Conservation (phyloP, 2,888 invertebrate genomes). For the Drosophila silvestris region DNA sequence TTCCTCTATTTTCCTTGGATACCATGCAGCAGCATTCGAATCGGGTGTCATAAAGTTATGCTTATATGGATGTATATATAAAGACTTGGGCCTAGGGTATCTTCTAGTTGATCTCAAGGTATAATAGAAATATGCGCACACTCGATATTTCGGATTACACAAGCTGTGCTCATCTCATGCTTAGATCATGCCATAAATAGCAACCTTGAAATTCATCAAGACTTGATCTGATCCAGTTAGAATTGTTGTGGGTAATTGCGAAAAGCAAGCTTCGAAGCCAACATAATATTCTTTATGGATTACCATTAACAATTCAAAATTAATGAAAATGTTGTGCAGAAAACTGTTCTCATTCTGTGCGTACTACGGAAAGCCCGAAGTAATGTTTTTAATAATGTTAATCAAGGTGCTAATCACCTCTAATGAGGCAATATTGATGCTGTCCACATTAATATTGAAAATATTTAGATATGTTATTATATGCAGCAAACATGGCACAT, state of each 20-base stretch:
- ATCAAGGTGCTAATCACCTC: not conserved
- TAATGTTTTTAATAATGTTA: not conserved
- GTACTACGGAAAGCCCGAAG: not conserved
- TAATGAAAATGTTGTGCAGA: not conserved
- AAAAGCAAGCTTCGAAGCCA: not conserved
- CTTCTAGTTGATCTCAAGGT: not conserved
- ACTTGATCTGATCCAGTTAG: not conserved
- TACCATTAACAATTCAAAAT: not conserved
- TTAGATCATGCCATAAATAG: too few species aligned
- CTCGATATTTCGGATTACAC: too few species aligned
- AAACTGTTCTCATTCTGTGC: not conserved
- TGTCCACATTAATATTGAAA: not conserved
- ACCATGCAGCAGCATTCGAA: not conserved
- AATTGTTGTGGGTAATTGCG: not conserved
- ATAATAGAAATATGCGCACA: too few species aligned
- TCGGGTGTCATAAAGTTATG: not conserved
- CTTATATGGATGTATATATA: not conserved
- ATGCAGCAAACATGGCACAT: not conserved
- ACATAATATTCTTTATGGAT: not conserved
- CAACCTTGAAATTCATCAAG: not conserved
- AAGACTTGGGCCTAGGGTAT: not conserved
- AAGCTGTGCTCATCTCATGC: too few species aligned
- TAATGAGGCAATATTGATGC: not conserved
- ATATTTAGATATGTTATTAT: not conserved
- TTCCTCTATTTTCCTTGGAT: not conserved